These are phyloP conservation scores for Phoebastria nigripes DNA, from an alignment of 2,797 vertebrate species.

Conservation along the genomic window DNA sequence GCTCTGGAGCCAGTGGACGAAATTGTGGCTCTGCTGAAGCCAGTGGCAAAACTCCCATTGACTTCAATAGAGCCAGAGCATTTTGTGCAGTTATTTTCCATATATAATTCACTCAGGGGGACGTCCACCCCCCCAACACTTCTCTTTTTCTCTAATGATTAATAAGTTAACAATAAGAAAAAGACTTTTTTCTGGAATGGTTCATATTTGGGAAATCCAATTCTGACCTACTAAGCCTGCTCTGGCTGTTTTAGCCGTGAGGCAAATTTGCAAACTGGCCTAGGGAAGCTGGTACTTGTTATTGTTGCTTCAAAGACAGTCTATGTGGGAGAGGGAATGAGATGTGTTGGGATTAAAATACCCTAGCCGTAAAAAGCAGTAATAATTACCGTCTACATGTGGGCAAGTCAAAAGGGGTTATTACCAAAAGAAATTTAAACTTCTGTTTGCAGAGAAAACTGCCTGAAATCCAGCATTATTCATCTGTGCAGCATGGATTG, in stretches of 20 bases:
- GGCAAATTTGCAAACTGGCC: conserved; percentile 54
- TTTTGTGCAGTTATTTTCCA: conserved; percentile 7
- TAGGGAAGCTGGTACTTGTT: conserved; percentile 63
- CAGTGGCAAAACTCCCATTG: background rate
- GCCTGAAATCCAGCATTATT: conserved; percentile 43
- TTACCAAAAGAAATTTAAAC: conserved; percentile 61
- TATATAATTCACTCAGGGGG: background rate
- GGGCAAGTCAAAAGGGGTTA: conserved; percentile 60
- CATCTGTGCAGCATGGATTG: background rate
- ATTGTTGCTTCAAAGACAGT: conserved; percentile 64
- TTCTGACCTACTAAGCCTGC: conserved; percentile 46
- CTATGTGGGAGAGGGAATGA: conserved; percentile 62
- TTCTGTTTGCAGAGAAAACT: conserved; percentile 35
- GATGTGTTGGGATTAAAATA: conserved; percentile 66
- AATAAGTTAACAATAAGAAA: conserved; percentile 25
- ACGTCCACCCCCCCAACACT: background rate
- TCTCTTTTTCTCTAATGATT: background rate
- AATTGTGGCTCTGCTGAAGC: background rate
- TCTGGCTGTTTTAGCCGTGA: conserved; percentile 45
- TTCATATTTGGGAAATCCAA: conserved; percentile 38
- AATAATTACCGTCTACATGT: conserved; percentile 63
- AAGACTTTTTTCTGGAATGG: background rate
- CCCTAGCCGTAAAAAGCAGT: conserved; percentile 61
- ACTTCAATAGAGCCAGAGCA: background rate
- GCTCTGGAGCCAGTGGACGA: background rate